These are phyloP conservation scores for Endotricha flammealis DNA, from an alignment of 2,888 invertebrate genomes.

Conservation along the genomic window DNA sequence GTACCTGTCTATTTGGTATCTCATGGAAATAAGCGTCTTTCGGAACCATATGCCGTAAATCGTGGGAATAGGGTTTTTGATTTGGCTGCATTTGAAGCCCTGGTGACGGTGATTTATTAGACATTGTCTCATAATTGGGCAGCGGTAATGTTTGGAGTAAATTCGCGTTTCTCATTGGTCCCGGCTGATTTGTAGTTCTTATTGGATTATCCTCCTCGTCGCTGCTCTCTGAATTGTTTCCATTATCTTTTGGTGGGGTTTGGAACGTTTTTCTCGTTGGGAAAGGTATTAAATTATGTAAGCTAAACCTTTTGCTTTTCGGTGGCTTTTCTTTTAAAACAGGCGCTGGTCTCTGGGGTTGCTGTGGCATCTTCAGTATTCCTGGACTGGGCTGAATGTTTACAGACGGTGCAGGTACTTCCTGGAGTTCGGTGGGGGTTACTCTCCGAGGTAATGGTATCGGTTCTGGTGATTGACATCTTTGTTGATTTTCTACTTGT, in stretches of 20 bases:
- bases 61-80: constrained; percentile 36
- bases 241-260: constrained; percentile 64
- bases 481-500: constrained; percentile 75
- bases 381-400: constrained; percentile 42
- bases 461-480: constrained; percentile 59
- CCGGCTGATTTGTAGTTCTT: constrained; percentile 64
- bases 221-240: constrained; percentile 77
- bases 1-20: constrained; percentile 66
- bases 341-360: constrained; percentile 67
- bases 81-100: constrained; percentile 41
- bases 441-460: constrained; percentile 48
- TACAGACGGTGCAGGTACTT: constrained; percentile 30
- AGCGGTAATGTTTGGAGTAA: constrained; percentile 69
- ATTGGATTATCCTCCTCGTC: constrained; percentile 77
- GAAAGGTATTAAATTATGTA: constrained; percentile 73
- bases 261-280: constrained; percentile 73
- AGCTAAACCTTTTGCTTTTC: constrained; percentile 69
- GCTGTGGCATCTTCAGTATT: constrained; percentile 65
- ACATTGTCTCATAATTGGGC: constrained; percentile 78
- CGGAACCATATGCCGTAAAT: constrained; percentile 63
- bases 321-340: constrained; percentile 68
- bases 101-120: constrained; percentile 60
- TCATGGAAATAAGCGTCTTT: constrained; percentile 81
- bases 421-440: constrained; percentile 45
- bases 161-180: constrained; percentile 76